Evolutionary conservation across 2,888 invertebrate genomes (phyloP).

Genomic region (Frankliniella fusca): DNA sequence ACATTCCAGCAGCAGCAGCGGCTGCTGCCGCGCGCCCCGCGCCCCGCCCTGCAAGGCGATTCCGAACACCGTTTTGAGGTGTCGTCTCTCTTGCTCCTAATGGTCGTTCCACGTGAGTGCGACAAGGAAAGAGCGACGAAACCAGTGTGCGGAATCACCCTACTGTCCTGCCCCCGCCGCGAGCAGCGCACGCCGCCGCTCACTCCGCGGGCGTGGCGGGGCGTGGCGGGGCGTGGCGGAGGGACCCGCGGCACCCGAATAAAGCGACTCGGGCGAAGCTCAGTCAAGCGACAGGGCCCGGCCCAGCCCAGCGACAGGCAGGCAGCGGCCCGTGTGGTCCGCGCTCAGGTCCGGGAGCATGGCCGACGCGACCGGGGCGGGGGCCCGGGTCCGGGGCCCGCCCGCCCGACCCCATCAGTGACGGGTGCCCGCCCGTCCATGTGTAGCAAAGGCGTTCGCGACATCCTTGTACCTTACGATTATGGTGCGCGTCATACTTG

Average conservation of each 20-base stretch:
- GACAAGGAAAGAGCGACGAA: too few relatives aligned
- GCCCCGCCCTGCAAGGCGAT: too few relatives aligned
- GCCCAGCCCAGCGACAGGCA: not conserved
- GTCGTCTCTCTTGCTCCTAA: too few relatives aligned
- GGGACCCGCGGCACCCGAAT: not conserved
- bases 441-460: too few relatives aligned
- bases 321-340: constrained; percentile 1
- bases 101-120: too few relatives aligned
- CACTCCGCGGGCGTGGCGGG: not conserved
- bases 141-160: too few relatives aligned
- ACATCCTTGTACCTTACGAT: too few relatives aligned
- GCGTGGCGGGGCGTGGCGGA: not conserved
- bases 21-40: not conserved
- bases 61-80: too few relatives aligned
- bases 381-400: too few relatives aligned
- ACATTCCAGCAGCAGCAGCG: not conserved
- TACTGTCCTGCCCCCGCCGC: not conserved
- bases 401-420: not conserved
- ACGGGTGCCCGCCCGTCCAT: not conserved
- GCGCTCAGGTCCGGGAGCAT: not conserved
- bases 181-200: not conserved
- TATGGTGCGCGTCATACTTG: too few relatives aligned
- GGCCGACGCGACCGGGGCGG: not conserved
- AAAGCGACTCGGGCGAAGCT: constrained; percentile 2
- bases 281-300: not conserved